Base-by-base conservation (phyloP, 2,797 vertebrate species). In the Myripristis murdjan region DNA sequence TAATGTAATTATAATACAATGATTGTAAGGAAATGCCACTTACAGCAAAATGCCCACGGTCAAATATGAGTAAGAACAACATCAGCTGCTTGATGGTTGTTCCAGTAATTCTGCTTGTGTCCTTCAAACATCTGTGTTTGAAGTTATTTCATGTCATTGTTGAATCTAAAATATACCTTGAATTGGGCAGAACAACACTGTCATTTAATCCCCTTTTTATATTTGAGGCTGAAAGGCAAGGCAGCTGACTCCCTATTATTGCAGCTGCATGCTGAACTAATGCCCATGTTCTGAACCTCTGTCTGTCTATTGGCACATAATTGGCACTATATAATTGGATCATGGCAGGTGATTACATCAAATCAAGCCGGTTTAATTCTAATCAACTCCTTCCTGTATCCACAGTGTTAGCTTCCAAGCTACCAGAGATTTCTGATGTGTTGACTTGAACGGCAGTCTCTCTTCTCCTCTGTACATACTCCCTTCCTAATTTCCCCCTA, bases 361-460 rank as follows among this genome's bases (percentile, higher is more conserved):
- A 84, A 84, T 78, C 75, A 63, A 10, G 9, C 58, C 23, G 73
- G 37, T 75, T 84, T 82, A 66, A 73, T 87, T 79, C 75, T 55
- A 81, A 87, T 85, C 77, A 63, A 72, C 53, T 79, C 44, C 75
- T 83, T 86, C 72, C 82, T 81, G 62, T 70, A 79, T 79, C 31
- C 66, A 47, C 76, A 58, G 54, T 58, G 76, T 86, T 79, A 72
- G 75, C 73, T 67, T 79, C 79, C 55, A 33, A 70, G 73, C 83
- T 55, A 75, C 70, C 1, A n/a, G 14, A 73, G 68, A 81, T 84
- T 82, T 67, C 81, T 85, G 79, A 92, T 92, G 93, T 93, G 93
- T 92, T 92, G 91, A 90, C 90, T 84, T 64, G 82, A 92, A 84
- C 84, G 72, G 79, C 55, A 53, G 83, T 64, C 86, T 86, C 73